Base-by-base conservation (phyloP, 2,113 vertebrate genomes). In the Oreotrochilus melanogaster region DNA sequence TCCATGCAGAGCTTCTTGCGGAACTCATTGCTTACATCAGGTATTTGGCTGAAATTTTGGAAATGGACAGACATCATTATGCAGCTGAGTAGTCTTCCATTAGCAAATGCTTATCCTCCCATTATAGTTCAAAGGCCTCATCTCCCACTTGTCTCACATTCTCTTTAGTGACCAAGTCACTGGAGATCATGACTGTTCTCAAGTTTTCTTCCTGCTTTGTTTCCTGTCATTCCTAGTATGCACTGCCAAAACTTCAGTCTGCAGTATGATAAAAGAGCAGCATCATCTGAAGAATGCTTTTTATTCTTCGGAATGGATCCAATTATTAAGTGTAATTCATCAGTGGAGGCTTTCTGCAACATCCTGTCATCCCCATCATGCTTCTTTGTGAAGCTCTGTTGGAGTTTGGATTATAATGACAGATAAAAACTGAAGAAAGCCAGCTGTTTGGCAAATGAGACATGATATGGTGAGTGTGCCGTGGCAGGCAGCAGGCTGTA, bases 351-450 rank as follows among this genome's bases (percentile, higher is more conserved):
- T 51, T 72, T 39, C 42, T 31, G 17, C 23, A 45, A 31, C 0
- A 1, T 17, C 60, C 35, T n/a, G 39, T 27, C 0, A 1, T 17
- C 60, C 35, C 28, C 17, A 15, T 18, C 3, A 2, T 10, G 10
- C 31, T 56, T 61, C 58, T 47, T 7, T 24, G 73, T 78, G 65
- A 51, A 67, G 72, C 13, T 33, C 35, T 31, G 4, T 31, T 69
- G 25, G 37, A 8, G 5, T 57, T 56, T n/a, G 37, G 22, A 24
- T n/a, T 39, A 4, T 24, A 35, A 66, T 9, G 14, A 23, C 48
- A 39, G 33, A 67, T 10, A 51, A 51, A 73, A 62, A 56, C 19
- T 19, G 39, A 60, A 37, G 47, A 8, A 71, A 61, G 33, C 31
- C 28, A 39, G 6, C 12, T 51, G 8, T 62, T 62, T 18, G 13